Evolutionary conservation across 2,797 vertebrate genomes (phyloP).

Genomic region (Catharus ustulatus): DNA sequence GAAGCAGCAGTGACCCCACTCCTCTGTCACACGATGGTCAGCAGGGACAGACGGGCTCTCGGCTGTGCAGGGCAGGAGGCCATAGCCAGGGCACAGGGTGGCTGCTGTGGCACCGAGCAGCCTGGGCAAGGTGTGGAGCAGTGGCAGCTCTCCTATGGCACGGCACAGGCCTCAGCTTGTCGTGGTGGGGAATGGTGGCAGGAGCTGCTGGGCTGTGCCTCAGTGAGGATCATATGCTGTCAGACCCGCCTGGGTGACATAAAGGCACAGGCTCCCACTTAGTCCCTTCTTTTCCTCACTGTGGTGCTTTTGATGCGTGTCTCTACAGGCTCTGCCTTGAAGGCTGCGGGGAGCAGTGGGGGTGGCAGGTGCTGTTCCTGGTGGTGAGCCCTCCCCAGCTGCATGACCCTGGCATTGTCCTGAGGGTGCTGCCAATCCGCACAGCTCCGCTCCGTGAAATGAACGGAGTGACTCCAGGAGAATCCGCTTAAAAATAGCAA

Average conservation of each 20-base stretch:
- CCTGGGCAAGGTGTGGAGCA: background rate
- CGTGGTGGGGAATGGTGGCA: background rate
- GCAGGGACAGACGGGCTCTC: background rate
- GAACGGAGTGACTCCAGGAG: background rate
- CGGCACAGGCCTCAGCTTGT: fast-evolving
- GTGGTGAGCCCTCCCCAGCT: background rate
- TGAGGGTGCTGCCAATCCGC: background rate
- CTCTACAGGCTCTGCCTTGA: background rate
- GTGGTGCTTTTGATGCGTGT: background rate
- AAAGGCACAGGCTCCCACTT: background rate
- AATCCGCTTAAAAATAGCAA: background rate
- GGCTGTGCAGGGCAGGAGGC: background rate
- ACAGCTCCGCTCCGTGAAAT: fast-evolving
- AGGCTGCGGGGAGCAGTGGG: background rate
- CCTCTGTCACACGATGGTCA: background rate
- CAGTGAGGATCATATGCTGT: fast-evolving
- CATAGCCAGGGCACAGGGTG: background rate
- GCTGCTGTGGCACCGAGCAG: background rate
- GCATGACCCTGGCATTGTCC: fast-evolving
- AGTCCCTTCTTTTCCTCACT: fast-evolving
- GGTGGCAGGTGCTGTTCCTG: fast-evolving
- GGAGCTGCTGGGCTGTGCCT: background rate
- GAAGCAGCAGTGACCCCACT: background rate
- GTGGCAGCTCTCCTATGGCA: background rate
- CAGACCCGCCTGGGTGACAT: background rate